Percentiles rank a stretch among this genome's conserved stretches.
Conservation (phyloP, 2,113 vertebrate genomes). For the Xenopus laevis region DNA sequence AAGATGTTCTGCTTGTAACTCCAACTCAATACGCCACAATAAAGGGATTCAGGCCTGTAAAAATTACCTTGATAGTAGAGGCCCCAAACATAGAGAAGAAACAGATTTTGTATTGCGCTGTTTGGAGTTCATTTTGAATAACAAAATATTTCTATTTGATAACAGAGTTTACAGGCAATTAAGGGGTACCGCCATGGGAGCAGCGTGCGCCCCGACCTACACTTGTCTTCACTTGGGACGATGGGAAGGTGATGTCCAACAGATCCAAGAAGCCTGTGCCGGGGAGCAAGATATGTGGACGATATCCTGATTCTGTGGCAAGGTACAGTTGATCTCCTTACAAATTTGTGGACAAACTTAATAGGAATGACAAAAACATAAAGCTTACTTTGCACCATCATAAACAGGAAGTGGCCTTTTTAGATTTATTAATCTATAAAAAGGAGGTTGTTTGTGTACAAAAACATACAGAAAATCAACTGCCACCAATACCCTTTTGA, state of each 20-base stretch:
- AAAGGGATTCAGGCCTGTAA: not conserved
- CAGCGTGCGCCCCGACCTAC: not conserved
- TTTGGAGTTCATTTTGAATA: not conserved
- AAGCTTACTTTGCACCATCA: no score
- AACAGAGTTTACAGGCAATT: not conserved
- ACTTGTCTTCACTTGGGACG: not conserved
- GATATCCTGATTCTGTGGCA: not conserved
- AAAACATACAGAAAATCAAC: no score
- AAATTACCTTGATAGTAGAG: not conserved
- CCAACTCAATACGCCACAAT: no score
- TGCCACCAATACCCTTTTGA: no score
- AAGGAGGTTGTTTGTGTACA: no score
- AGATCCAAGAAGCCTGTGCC: rapidly evolving
- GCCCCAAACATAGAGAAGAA: not conserved
- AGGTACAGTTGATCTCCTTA: not conserved
- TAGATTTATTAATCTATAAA: no score
- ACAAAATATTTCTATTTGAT: not conserved
- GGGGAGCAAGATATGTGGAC: not conserved
- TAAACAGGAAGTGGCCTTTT: no score
- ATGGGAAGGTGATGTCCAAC: not conserved
- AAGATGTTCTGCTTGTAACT: no score
- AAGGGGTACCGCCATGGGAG: not conserved
- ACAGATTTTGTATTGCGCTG: not conserved
- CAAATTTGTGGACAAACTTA: not conserved
- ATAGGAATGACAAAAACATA: no score